A percentile compares a stretch with the other conserved stretches of the same genome.
Conservation (phyloP, 2,888 invertebrate genomes). For the Drosophila mayaguana region DNA sequence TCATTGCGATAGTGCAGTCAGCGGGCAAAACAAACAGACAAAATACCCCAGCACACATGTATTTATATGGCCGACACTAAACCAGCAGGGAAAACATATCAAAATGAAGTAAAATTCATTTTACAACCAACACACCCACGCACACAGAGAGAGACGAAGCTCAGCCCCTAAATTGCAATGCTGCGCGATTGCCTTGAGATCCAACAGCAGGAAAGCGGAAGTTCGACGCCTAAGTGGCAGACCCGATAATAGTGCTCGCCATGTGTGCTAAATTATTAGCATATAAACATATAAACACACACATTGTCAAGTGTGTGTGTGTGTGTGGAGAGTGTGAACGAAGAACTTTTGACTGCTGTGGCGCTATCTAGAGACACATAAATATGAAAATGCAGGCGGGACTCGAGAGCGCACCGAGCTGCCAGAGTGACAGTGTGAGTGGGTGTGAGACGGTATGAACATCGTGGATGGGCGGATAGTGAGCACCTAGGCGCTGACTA, state of each 20-base stretch:
- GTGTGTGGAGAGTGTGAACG: slow-evolving; percentile 55
- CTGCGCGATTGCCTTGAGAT: slow-evolving; percentile 66
- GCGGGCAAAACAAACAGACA: slow-evolving; percentile 61
- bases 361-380: slow-evolving; percentile 77
- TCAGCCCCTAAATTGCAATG: slow-evolving; percentile 69
- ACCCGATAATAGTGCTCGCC: slow-evolving; percentile 77
- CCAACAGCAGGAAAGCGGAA: slow-evolving; percentile 64
- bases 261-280: slow-evolving; percentile 79
- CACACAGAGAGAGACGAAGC: slow-evolving; percentile 13
- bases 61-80: slow-evolving; percentile 60
- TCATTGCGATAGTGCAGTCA: slow-evolving; percentile 70
- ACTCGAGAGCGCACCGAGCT: slow-evolving; percentile 50
- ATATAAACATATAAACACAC: slow-evolving; percentile 64
- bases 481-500: slow-evolving; percentile 61
- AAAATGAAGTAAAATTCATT: slow-evolving; percentile 80
- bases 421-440: slow-evolving; percentile 7
- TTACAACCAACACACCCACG: slow-evolving; percentile 48
- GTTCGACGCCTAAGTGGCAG: slow-evolving; percentile 81
- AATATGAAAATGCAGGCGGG: slow-evolving; percentile 78
- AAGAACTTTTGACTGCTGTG: slow-evolving; percentile 73
- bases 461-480: slow-evolving; percentile 31
- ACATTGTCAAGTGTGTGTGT: slow-evolving; percentile 16
- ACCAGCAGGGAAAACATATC: slow-evolving; percentile 76
- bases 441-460: slow-evolving; percentile 8
- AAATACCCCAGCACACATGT: slow-evolving; percentile 44